Evolutionary conservation across 2,113 vertebrate genomes (phyloP), one percentile per base, ranked within the genome.

Genomic region (Pachypanchax playfairii): DNA sequence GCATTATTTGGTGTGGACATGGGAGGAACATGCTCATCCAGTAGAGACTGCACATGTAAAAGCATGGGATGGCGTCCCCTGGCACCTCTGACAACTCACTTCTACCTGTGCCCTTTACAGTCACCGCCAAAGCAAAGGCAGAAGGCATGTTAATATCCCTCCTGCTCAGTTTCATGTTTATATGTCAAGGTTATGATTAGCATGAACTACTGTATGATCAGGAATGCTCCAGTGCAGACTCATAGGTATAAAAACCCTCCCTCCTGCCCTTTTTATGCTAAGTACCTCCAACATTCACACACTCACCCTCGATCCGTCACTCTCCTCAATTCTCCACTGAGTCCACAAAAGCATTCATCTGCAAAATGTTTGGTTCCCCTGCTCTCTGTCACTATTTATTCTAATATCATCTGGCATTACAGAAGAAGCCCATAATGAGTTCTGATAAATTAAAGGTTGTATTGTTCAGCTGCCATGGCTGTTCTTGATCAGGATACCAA

Each of bases 391-490:
- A 93, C 93, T 91, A 86, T 88, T 89, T 88, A 86, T 91, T 90
- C 70, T 77, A 82, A 89, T 90, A 85, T 87, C 83, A 85, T 70
- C 43, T 75, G 76, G 81, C 91, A 90, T 95, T 94, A 95, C 93
- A 94, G 93, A 93, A 90, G 93, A 92, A 87, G 91, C 95, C 94
- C 93, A 92, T 95, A 96, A 96, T 94, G 95, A 94, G 92, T 96
- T 96, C 81, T 87, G 96, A 98, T 95, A 96, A 96, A 95, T 96
- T 96, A 97, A 95, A 94, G 93, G 94, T 94, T 94, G 93, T 88
- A 96, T 99, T 98, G 94, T 96, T 95, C 93, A 22, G 93, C 93
- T 93, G 94, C 72, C 88, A 88, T 61, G 58, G 77, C 88, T 70
- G 85, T 91, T 92, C 92, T 94, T 95, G 93, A 94, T 97, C 94